Evolutionary conservation across 2,888 invertebrate species (phyloP).

Genomic region (Gymnoscelis rufifasciata): DNA sequence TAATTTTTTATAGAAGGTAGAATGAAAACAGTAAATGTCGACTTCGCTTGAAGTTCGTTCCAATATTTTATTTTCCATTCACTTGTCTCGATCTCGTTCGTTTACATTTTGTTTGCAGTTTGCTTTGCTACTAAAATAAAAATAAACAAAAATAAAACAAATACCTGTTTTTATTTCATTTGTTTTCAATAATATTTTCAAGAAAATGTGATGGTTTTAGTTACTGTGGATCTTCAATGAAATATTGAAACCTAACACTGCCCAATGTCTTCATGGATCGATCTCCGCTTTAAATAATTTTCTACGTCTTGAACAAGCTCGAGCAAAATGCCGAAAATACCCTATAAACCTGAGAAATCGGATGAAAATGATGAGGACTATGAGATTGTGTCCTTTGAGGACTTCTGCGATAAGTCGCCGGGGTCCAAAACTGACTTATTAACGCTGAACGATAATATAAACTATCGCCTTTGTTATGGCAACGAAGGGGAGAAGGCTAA

Average conservation of each 20-base stretch:
- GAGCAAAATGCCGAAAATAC: slow-evolving; percentile 68
- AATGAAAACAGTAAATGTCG: too few relatives aligned
- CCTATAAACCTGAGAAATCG: slow-evolving; percentile 64
- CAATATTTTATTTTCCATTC: too few relatives aligned
- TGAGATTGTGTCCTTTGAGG: slow-evolving; percentile 79
- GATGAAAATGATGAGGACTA: slow-evolving; percentile 67
- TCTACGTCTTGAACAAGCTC: slow-evolving; percentile 18
- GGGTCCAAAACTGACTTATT: slow-evolving; percentile 75
- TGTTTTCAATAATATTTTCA: too few relatives aligned
- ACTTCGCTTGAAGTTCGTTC: too few relatives aligned
- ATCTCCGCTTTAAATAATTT: slow-evolving; percentile 30
- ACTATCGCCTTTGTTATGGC: slow-evolving; percentile 67
- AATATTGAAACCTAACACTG: background rate
- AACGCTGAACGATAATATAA: slow-evolving; percentile 74
- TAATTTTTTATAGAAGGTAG: too few relatives aligned
- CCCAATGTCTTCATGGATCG: background rate
- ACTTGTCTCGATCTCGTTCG: too few relatives aligned
- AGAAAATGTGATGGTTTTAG: background rate
- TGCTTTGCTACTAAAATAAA: background rate
- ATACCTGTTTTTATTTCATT: too few relatives aligned
- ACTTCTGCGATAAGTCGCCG: slow-evolving; percentile 78
- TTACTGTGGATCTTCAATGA: too few relatives aligned
- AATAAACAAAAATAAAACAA: too few relatives aligned
- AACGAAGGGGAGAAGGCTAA: slow-evolving; percentile 49
- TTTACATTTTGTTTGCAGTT: too few relatives aligned